Evolutionary conservation across 2,113 vertebrate genomes (phyloP).

Genomic region (Miniopterus natalensis): DNA sequence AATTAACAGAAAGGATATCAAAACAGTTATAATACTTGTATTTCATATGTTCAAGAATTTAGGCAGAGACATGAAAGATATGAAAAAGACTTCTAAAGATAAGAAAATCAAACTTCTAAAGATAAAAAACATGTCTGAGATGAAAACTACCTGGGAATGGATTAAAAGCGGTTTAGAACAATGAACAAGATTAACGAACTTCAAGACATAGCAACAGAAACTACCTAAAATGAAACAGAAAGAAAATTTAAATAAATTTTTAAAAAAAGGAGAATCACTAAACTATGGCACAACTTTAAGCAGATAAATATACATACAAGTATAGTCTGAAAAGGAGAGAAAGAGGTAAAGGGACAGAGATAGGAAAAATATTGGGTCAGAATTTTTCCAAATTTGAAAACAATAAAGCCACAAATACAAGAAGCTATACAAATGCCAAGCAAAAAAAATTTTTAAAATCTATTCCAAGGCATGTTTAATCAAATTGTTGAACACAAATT

Average conservation of each 20-base stretch:
- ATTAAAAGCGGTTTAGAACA: neutral
- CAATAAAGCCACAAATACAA: neutral
- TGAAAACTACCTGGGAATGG: neutral
- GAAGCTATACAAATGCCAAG: neutral
- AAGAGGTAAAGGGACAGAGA: neutral
- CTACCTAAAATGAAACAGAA: neutral
- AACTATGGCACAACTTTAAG: neutral
- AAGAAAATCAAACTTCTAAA: neutral
- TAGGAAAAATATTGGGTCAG: neutral
- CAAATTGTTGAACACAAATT: neutral
- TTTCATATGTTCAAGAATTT: neutral
- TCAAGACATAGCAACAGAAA: neutral
- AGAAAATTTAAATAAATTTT: neutral
- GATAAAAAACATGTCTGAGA: neutral
- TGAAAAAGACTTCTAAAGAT: neutral
- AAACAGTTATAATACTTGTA: neutral
- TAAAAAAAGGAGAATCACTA: neutral
- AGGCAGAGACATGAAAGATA: neutral
- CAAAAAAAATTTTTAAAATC: neutral
- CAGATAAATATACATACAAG: neutral
- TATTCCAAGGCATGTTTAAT: neutral
- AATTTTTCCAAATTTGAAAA: neutral
- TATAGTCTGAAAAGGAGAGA: neutral
- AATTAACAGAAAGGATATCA: slow-evolving; percentile 1
- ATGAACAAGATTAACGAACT: neutral